phyloP scores from a whole-genome alignment of 2,797 vertebrate species.

The Adrianichthys oophorus region DNA sequence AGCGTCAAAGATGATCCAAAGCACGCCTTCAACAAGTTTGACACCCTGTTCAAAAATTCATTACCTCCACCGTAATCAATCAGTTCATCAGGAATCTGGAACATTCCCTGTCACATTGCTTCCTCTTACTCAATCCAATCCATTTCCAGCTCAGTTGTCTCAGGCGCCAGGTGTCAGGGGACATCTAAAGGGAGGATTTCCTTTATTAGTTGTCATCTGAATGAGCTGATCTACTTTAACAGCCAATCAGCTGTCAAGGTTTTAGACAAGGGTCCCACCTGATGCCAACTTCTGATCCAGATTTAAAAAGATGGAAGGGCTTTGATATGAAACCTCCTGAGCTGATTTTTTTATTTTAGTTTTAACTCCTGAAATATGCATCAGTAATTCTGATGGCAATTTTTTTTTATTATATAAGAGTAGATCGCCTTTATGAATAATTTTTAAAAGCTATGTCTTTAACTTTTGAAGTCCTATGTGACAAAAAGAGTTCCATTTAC shows the following conservation, averaged over 20 bases:
- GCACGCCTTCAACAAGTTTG: not conserved
- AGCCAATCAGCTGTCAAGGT: constrained; percentile 67
- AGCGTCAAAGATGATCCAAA: constrained; percentile 5
- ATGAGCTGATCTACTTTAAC: constrained; percentile 76
- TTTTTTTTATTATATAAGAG: too few relatives aligned
- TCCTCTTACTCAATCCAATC: constrained; percentile 30
- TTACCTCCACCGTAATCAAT: constrained; percentile 8
- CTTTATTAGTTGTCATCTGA: constrained; percentile 74
- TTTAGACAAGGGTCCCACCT: constrained; percentile 62
- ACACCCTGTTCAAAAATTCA: constrained; percentile 27
- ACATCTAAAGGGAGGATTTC: constrained; percentile 58
- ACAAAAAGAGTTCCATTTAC: not conserved
- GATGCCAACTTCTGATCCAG: constrained; percentile 56
- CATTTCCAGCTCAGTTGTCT: constrained; percentile 45
- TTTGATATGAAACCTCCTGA: constrained; percentile 2
- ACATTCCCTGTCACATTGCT: constrained; percentile 25
- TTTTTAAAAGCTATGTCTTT: not conserved
- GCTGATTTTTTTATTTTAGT: not conserved
- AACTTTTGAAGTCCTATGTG: constrained; percentile 13
- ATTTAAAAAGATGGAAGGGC: constrained; percentile 34
- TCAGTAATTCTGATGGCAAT: too few relatives aligned
- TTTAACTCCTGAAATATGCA: too few relatives aligned
- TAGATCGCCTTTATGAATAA: not conserved
- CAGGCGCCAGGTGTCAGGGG: constrained; percentile 41
- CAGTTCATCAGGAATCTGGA: constrained; percentile 28